phyloP scores from a whole-genome alignment of 2,888 invertebrate species.

The Fragum fragum region DNA sequence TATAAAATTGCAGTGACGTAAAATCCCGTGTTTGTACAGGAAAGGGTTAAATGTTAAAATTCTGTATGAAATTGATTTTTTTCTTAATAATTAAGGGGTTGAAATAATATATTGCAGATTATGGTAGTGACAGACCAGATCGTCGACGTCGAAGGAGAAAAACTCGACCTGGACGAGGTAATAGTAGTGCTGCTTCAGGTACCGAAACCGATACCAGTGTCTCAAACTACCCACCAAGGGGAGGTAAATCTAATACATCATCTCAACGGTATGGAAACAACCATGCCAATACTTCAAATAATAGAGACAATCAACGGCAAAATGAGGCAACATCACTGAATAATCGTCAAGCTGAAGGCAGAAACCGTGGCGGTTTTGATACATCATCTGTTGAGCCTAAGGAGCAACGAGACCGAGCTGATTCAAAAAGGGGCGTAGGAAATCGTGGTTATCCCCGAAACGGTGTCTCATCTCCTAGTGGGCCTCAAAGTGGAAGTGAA shows the following conservation, averaged over 20 bases:
- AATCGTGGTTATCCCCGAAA: slow-evolving; percentile 48
- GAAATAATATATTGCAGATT: slow-evolving; percentile 58
- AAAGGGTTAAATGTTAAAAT: too few relatives aligned
- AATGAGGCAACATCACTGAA: slow-evolving; percentile 43
- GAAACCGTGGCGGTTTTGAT: slow-evolving; percentile 36
- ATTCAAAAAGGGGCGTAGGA: slow-evolving; percentile 43
- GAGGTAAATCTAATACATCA: slow-evolving; percentile 21
- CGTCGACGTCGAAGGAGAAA: slow-evolving; percentile 71
- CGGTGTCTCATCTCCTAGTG: slow-evolving; percentile 56
- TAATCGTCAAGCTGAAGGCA: slow-evolving; percentile 27
- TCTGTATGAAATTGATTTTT: too few relatives aligned
- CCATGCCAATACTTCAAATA: slow-evolving; percentile 38
- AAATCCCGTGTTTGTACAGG: too few relatives aligned
- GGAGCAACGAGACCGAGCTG: slow-evolving; percentile 68
- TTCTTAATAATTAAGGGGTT: too few relatives aligned
- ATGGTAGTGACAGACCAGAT: slow-evolving; percentile 55
- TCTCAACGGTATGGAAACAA: slow-evolving; percentile 26
- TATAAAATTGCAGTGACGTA: too few relatives aligned
- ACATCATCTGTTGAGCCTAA: slow-evolving; percentile 51
- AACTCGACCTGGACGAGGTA: slow-evolving; percentile 75
- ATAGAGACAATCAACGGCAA: slow-evolving; percentile 39
- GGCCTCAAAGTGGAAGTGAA: slow-evolving; percentile 75
- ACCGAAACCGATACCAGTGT: slow-evolving; percentile 83
- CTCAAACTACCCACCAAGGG: slow-evolving; percentile 72
- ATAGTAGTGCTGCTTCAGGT: slow-evolving; percentile 79